phyloP scores from a whole-genome alignment of 2,113 vertebrate species.

The Thermophis baileyi region DNA sequence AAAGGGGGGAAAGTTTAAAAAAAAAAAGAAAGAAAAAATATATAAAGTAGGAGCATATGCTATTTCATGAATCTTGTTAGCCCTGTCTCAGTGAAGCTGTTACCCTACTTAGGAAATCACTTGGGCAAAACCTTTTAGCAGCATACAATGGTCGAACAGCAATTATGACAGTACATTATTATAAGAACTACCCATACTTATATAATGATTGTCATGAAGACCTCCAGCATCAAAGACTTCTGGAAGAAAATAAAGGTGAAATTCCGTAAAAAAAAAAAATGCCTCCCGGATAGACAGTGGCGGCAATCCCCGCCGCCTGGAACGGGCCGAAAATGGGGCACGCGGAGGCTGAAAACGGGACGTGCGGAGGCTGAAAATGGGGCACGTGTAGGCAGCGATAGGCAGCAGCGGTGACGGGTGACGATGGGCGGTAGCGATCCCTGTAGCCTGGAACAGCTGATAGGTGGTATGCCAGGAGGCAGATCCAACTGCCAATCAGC shows the following conservation, averaged over 20 bases:
- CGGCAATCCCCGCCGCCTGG: too few species aligned
- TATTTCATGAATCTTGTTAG: neutral
- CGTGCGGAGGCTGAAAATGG: too few species aligned
- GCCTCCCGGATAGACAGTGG: too few species aligned
- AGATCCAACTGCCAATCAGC: too few species aligned
- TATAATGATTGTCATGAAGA: neutral
- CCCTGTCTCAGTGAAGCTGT: neutral
- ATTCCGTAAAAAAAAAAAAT: neutral
- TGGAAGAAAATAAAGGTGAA: neutral
- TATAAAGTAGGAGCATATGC: neutral
- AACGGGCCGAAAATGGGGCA: too few species aligned
- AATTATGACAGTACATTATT: neutral
- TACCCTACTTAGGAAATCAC: neutral
- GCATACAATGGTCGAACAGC: too few species aligned
- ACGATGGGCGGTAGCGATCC: too few species aligned
- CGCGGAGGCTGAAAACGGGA: too few species aligned
- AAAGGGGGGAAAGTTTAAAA: neutral
- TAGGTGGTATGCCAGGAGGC: too few species aligned
- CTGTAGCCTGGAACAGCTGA: too few species aligned
- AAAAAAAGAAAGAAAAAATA: neutral
- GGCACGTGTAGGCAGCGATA: rapidly evolving
- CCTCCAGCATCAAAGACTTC: neutral
- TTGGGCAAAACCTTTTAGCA: neutral
- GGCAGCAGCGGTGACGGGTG: too few species aligned
- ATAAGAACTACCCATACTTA: neutral